Evolutionary conservation across 2,113 vertebrate genomes (phyloP).

Genomic region (Misgurnus anguillicaudatus): DNA sequence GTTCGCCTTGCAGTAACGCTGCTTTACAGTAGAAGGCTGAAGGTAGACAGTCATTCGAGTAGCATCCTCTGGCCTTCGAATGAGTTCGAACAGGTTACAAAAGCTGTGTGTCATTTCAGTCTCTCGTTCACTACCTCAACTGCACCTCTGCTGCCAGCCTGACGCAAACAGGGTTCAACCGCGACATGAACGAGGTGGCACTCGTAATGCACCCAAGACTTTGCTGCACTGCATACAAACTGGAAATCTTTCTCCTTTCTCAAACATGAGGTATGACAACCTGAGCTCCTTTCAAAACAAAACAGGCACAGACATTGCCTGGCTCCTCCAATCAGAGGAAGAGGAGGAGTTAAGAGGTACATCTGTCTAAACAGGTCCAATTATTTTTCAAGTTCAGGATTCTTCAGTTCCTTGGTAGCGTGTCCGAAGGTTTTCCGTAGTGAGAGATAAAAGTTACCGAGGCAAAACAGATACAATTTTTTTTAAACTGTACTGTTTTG

Average conservation of each 20-base stretch:
- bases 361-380: conserved; percentile 42
- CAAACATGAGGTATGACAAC: conserved; percentile 59
- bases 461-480: conserved; percentile 2
- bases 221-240: conserved; percentile 53
- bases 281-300: conserved; percentile 51
- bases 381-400: conserved; percentile 44
- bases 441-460: conserved; percentile 26
- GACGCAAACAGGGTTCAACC: conserved; percentile 25
- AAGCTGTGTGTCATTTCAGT: conserved; percentile 37
- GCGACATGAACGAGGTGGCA: conserved; percentile 38
- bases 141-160: conserved; percentile 35
- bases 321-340: conserved; percentile 37
- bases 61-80: conserved; percentile 11
- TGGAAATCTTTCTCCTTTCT: conserved; percentile 47
- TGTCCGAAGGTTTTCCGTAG: conserved; percentile 31
- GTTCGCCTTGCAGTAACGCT: conserved; percentile 9
- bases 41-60: conserved; percentile 26
- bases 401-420: conserved; percentile 30
- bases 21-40: conserved; percentile 33
- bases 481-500: conserved; percentile 6
- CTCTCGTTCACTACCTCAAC: conserved; percentile 23
- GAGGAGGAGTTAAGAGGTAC: conserved; percentile 42
- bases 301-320: conserved; percentile 43
- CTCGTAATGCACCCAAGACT: conserved; percentile 40
- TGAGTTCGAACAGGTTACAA: conserved; percentile 23